These are phyloP conservation scores for Tineola bisselliella DNA, from an alignment of 2,888 invertebrate species.

Conservation along the genomic window DNA sequence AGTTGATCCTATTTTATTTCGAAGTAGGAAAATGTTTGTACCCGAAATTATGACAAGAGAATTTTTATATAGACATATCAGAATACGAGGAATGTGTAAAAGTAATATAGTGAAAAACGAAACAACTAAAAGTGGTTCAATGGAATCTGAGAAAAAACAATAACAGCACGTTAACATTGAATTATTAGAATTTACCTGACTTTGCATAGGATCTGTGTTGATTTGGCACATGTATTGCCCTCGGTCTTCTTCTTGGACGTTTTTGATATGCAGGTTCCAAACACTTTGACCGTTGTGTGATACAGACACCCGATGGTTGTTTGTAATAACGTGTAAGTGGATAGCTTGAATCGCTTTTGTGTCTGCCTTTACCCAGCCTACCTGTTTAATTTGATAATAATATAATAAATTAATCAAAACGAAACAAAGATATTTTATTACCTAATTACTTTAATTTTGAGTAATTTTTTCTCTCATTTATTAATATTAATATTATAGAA, in stretches of 20 bases:
- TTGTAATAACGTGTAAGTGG: constrained; percentile 91
- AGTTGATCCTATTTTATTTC: constrained; percentile 35
- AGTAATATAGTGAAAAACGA: constrained; percentile 17
- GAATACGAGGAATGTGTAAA: constrained; percentile 40
- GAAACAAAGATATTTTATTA: neutral
- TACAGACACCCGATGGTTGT: constrained; percentile 87
- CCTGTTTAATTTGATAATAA: constrained; percentile 59
- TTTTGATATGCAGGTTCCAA: constrained; percentile 91
- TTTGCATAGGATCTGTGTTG: constrained; percentile 94
- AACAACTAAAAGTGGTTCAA: neutral
- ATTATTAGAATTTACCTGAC: constrained; percentile 73
- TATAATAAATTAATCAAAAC: too few species aligned
- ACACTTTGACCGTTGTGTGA: constrained; percentile 86
- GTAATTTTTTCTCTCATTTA: neutral
- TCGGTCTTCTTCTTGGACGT: constrained; percentile 86
- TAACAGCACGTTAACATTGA: neutral
- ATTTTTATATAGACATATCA: constrained; percentile 56
- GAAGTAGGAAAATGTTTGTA: constrained; percentile 56
- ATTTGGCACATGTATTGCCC: constrained; percentile 95
- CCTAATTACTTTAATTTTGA: neutral
- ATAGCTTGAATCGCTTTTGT: constrained; percentile 94
- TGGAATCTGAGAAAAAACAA: neutral
- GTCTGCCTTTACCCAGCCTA: constrained; percentile 93
- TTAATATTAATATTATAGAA: neutral
- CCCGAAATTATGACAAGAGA: constrained; percentile 63